Conservation (phyloP, 2,888 invertebrate species). For the Phytoseiulus persimilis region DNA sequence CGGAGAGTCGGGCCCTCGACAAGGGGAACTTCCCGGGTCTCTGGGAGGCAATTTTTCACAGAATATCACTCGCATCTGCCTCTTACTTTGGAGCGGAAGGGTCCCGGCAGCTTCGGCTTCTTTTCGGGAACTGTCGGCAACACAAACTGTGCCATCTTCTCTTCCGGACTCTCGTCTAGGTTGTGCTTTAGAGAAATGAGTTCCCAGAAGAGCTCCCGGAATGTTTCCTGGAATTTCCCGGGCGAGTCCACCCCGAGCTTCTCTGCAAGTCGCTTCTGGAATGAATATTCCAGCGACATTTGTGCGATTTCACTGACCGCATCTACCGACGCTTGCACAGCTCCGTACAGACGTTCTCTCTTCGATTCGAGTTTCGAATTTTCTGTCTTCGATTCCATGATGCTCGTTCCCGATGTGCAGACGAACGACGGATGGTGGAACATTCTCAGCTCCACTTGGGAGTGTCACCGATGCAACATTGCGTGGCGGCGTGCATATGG, state of each 20-base stretch:
- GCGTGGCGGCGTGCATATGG: no score
- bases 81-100: neutral
- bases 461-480: no score
- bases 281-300: neutral
- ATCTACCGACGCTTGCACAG: neutral
- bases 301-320: neutral
- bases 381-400: neutral
- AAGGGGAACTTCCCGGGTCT: no score
- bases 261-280: neutral
- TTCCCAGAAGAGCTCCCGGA: neutral
- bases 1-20: no score
- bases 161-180: neutral
- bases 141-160: neutral
- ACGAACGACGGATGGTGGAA: no score
- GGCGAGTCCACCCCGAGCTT: neutral
- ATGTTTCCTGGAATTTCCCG: neutral
- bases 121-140: neutral
- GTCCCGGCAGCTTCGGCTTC: neutral
- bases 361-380: neutral
- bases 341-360: neutral
- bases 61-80: neutral
- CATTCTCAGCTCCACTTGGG: no score
- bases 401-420: neutral
- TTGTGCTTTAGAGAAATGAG: neutral
- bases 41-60: no score